Evolutionary conservation across 2,113 vertebrate species (phyloP).

Genomic region (Ammodytes dubius): DNA sequence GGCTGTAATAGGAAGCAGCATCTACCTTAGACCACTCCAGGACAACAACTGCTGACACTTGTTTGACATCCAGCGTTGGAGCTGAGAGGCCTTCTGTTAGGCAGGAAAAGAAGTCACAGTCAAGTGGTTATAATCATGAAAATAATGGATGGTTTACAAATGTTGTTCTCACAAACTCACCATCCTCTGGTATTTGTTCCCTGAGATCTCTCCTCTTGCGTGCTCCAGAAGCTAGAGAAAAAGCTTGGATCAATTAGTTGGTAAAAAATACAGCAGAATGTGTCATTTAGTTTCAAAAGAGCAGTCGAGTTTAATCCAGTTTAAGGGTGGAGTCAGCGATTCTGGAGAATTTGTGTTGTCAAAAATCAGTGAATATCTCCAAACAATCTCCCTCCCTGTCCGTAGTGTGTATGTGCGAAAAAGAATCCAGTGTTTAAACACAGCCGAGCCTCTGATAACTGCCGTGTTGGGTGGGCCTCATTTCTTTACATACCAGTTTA

Average conservation of each 20-base stretch:
- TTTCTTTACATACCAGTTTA: too few species aligned
- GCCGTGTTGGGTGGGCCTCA: too few species aligned
- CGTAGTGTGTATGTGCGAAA: too few species aligned
- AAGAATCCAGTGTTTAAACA: too few species aligned
- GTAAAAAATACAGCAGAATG: neutral
- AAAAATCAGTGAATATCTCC: too few species aligned
- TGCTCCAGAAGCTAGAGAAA: conserved; percentile 31
- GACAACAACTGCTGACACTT: conserved; percentile 13
- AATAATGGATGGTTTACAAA: too few species aligned
- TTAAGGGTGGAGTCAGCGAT: too few species aligned
- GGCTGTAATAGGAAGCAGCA: conserved; percentile 51
- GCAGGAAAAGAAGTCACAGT: neutral
- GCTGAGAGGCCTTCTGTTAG: conserved; percentile 41
- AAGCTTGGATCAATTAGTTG: neutral
- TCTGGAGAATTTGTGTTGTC: too few species aligned
- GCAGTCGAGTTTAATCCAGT: neutral
- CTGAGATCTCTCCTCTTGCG: conserved; percentile 69
- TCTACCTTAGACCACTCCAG: conserved; percentile 60
- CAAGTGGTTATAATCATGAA: too few species aligned
- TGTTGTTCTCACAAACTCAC: conserved; percentile 53
- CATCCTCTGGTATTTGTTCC: neutral
- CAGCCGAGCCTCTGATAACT: too few species aligned
- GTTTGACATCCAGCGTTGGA: conserved; percentile 72
- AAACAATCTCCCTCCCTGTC: too few species aligned
- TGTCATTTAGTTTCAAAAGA: neutral